A percentile compares a stretch with the other conserved stretches of the same genome.
Evolutionary conservation across 2,888 invertebrate genomes (phyloP).

Genomic region (Drosophila bunnanda): DNA sequence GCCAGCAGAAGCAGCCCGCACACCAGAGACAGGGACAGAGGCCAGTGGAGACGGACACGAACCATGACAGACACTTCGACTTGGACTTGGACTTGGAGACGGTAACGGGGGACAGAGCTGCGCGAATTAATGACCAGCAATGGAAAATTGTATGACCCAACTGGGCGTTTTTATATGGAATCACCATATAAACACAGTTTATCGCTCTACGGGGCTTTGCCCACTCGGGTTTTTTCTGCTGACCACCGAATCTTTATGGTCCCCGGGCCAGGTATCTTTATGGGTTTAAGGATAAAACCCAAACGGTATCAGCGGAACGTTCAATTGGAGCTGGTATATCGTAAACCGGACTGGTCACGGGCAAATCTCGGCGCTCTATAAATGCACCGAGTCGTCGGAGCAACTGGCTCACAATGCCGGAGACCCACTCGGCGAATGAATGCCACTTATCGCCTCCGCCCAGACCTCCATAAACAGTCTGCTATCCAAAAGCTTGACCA

Average conservation of each 20-base stretch:
- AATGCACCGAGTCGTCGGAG: slow-evolving; percentile 10
- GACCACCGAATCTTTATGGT: slow-evolving; percentile 57
- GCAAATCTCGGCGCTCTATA: slow-evolving; percentile 59
- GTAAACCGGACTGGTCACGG: slow-evolving; percentile 11
- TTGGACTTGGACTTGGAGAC: neutral
- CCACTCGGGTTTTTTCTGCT: slow-evolving; percentile 26
- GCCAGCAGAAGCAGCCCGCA: slow-evolving; percentile 43
- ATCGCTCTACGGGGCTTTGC: slow-evolving; percentile 30
- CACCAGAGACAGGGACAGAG: slow-evolving; percentile 18
- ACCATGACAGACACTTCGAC: slow-evolving; percentile 5
- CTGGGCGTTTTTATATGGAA: slow-evolving; percentile 63
- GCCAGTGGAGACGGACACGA: neutral
- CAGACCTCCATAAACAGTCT: slow-evolving; percentile 43
- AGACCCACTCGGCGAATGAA: slow-evolving; percentile 17
- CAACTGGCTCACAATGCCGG: slow-evolving; percentile 28
- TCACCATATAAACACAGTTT: slow-evolving; percentile 44
- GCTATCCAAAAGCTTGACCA: slow-evolving; percentile 28
- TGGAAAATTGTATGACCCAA: slow-evolving; percentile 48
- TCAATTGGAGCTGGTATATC: slow-evolving; percentile 54
- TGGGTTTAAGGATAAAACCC: slow-evolving; percentile 58
- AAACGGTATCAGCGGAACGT: slow-evolving; percentile 42
- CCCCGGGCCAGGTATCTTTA: slow-evolving; percentile 59
- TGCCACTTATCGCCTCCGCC: slow-evolving; percentile 52
- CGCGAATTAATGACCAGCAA: slow-evolving; percentile 66
- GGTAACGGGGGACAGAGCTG: slow-evolving; percentile 15